Evolutionary conservation across 2,113 vertebrate genomes (phyloP).

Genomic region (Oncorhynchus gorbuscha): DNA sequence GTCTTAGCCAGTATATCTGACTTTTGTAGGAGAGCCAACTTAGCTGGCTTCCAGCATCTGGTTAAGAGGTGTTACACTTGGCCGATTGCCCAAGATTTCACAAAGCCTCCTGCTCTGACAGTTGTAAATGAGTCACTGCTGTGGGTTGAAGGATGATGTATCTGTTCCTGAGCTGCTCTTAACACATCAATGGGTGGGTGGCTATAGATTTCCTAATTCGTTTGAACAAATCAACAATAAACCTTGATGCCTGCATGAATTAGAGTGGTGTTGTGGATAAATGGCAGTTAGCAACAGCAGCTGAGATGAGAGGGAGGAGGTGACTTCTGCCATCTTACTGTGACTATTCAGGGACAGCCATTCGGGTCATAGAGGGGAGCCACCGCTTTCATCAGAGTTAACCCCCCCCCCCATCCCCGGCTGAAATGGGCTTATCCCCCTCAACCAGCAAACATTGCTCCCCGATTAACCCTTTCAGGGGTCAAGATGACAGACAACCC

Average conservation of each 20-base stretch:
- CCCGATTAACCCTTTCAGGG: slow-evolving; percentile 34
- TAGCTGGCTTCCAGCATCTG: not conserved
- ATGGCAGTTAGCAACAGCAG: not conserved
- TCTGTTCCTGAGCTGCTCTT: not conserved
- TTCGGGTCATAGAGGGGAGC: slow-evolving; percentile 42
- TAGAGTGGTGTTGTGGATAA: not conserved
- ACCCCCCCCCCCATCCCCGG: slow-evolving; percentile 38
- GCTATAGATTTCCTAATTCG: not conserved
- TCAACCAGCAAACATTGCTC: slow-evolving; percentile 37
- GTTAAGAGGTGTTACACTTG: not conserved
- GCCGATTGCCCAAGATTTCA: not conserved
- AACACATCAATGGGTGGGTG: not conserved
- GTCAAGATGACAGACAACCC: slow-evolving; percentile 29
- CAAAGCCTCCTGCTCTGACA: slow-evolving; percentile 1
- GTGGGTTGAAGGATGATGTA: slow-evolving; percentile 10
- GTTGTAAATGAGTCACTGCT: slow-evolving; percentile 6
- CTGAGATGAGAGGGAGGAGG: not conserved
- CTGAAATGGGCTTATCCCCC: slow-evolving; percentile 56
- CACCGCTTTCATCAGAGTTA: slow-evolving; percentile 58
- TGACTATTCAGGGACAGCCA: slow-evolving; percentile 22
- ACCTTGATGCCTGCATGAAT: not conserved
- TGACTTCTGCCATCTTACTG: slow-evolving; percentile 17
- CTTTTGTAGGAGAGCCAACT: not conserved
- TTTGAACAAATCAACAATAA: not conserved
- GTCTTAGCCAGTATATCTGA: not conserved